Percentiles rank a stretch among this genome's conserved stretches.
Evolutionary conservation across 1,140 invertebrate genomes (phyloP).

Genomic region (Polyergus mexicanus): DNA sequence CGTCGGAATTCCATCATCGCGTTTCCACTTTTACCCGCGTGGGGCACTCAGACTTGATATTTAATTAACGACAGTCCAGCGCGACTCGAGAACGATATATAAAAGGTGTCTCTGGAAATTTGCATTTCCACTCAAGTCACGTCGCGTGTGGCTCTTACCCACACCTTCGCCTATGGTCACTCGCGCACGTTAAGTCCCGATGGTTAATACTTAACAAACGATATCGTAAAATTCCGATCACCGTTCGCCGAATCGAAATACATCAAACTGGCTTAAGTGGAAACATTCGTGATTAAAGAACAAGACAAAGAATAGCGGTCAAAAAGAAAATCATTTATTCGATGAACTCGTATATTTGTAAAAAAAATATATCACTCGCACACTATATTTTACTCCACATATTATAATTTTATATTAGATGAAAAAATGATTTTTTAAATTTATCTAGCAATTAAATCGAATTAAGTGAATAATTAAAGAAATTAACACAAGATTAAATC

Average conservation of each 20-base stretch:
- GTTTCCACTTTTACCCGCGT: constrained; percentile 55
- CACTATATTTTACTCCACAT: background rate
- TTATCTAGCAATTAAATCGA: too few species aligned
- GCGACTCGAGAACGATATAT: constrained; percentile 53
- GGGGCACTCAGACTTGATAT: constrained; percentile 52
- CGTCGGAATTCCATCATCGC: constrained; percentile 52
- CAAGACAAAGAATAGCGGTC: background rate
- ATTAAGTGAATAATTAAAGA: too few species aligned
- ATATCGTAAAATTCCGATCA: constrained; percentile 62
- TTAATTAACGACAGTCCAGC: constrained; percentile 54
- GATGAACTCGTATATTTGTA: background rate
- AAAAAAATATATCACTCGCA: background rate
- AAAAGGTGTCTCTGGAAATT: constrained; percentile 59
- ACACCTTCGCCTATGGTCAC: constrained; percentile 51
- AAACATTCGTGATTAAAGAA: constrained; percentile 69
- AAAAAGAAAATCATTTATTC: background rate
- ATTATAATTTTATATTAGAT: background rate
- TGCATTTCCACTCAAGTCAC: constrained; percentile 60
- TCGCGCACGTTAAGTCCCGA: constrained; percentile 38
- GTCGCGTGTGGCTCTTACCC: constrained; percentile 25
- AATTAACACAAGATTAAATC: background rate
- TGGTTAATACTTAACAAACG: constrained; percentile 60
- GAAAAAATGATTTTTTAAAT: background rate
- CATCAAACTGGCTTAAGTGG: constrained; percentile 62
- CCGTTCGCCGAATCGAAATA: constrained; percentile 23